Percentiles rank a stretch among this genome's conserved stretches.
Conservation (phyloP, 2,888 invertebrate genomes). For the Herminia tarsipennalis region DNA sequence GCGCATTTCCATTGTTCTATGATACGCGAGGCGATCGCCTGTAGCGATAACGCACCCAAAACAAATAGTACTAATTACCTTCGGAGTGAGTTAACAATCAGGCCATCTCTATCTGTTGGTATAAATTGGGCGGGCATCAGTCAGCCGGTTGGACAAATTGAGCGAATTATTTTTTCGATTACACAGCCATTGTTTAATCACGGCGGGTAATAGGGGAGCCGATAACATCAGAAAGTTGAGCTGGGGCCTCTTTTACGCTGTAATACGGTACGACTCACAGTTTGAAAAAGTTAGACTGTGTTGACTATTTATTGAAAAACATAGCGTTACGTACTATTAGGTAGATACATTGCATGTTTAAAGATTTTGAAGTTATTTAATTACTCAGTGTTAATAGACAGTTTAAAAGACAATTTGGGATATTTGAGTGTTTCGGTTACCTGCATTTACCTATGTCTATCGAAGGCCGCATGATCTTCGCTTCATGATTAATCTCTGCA, state of each 20-base stretch:
- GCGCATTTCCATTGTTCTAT: slow-evolving; percentile 75
- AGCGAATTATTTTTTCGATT: slow-evolving; percentile 83
- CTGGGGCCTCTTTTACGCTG: slow-evolving; percentile 42
- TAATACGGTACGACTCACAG: slow-evolving; percentile 12
- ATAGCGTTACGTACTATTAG: no score
- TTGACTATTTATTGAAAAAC: no score
- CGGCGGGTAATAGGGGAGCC: slow-evolving; percentile 66
- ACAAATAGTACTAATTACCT: slow-evolving; percentile 84
- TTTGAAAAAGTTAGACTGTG: slow-evolving; percentile 1
- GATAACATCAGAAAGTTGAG: slow-evolving; percentile 66
- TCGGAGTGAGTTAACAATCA: slow-evolving; percentile 74
- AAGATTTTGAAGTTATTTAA: no score
- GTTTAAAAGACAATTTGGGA: no score
- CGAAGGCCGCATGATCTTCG: no score
- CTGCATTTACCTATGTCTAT: no score
- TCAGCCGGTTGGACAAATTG: slow-evolving; percentile 72
- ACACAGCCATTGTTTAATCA: slow-evolving; percentile 79
- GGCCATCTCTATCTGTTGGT: slow-evolving; percentile 71
- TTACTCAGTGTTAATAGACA: no score
- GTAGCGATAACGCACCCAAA: slow-evolving; percentile 70
- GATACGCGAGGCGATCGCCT: slow-evolving; percentile 36
- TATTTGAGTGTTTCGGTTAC: no score
- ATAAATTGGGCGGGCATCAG: slow-evolving; percentile 73
- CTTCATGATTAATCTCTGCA: no score
- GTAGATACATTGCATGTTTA: no score